These are phyloP conservation scores for Periophthalmus modestus DNA, from an alignment of 2,113 vertebrate species.

Conservation along the genomic window DNA sequence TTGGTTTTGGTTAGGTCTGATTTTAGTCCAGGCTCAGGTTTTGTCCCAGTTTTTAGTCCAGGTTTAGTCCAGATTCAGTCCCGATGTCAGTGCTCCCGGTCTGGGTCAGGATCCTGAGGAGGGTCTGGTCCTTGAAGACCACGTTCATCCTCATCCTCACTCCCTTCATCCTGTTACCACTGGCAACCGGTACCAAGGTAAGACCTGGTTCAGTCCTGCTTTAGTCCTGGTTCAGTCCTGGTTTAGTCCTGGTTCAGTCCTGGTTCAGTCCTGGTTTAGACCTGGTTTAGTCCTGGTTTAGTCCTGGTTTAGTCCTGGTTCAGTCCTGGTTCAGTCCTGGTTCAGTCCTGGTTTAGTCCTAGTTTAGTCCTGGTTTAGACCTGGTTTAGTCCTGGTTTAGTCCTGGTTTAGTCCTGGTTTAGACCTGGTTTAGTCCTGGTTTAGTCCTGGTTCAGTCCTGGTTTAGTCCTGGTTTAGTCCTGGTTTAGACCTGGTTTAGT, in stretches of 20 bases:
- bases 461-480: conserved; percentile 5
- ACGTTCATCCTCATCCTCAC: conserved; percentile 74
- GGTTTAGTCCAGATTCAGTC: background rate
- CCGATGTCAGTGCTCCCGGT: conserved; percentile 57
- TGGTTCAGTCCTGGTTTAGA: background rate
- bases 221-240: background rate
- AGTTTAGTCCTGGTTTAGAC: background rate
- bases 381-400: background rate
- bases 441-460: background rate
- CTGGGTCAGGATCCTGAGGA: conserved; percentile 58
- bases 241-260: background rate
- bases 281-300: background rate
- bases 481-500: background rate
- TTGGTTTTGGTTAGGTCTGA: no score
- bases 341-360: background rate
- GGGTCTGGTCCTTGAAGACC: conserved; percentile 66
- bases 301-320: background rate
- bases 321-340: background rate
- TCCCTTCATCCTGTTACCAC: conserved; percentile 83
- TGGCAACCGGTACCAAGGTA: conserved; percentile 82
- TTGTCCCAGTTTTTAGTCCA: background rate
- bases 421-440: background rate
- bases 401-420: background rate
- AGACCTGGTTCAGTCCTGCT: conserved; percentile 5
- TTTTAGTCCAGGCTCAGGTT: background rate